Evolutionary conservation across 2,888 invertebrate species (phyloP).

Genomic region (Onchidella celtica): DNA sequence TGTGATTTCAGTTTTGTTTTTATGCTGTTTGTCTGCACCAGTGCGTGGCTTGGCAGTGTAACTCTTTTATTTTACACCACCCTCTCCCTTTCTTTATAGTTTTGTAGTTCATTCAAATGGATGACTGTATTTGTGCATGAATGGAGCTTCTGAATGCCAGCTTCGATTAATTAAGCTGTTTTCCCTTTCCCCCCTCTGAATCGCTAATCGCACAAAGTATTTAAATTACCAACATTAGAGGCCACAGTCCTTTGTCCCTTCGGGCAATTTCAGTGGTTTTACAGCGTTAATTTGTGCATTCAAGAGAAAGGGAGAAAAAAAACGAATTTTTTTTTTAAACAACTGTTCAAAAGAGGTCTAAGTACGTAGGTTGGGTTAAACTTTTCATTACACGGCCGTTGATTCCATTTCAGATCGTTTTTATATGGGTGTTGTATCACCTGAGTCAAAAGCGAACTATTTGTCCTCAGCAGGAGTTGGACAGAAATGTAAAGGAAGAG

Average conservation of each 20-base stretch:
- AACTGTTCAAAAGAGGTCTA: too few relatives aligned
- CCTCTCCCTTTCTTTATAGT: too few relatives aligned
- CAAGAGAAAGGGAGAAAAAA: not conserved
- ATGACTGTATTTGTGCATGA: too few relatives aligned
- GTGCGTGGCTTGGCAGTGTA: too few relatives aligned
- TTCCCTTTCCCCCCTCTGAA: not conserved
- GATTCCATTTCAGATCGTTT: constrained; percentile 27
- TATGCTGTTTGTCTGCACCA: too few relatives aligned
- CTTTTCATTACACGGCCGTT: constrained; percentile 30
- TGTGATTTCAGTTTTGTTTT: too few relatives aligned
- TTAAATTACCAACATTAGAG: constrained; percentile 26
- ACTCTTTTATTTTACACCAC: too few relatives aligned
- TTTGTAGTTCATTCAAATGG: too few relatives aligned
- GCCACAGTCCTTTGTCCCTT: not conserved
- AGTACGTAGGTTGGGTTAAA: constrained; percentile 17
- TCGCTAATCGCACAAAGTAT: constrained; percentile 21
- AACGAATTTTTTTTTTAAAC: too few relatives aligned
- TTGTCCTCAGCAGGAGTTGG: too few relatives aligned
- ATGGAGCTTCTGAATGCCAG: too few relatives aligned
- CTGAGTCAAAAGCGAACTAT: not conserved
- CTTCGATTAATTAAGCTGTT: too few relatives aligned
- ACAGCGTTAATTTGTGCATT: constrained; percentile 26
- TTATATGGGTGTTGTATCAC: not conserved
- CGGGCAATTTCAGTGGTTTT: constrained; percentile 5
- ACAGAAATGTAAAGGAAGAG: not conserved